Evolutionary conservation across 92 coral and sea anemone genomes (phyloP), one percentile per base, ranked within the genome.

Genomic region (Desmophyllum pertusum): DNA sequence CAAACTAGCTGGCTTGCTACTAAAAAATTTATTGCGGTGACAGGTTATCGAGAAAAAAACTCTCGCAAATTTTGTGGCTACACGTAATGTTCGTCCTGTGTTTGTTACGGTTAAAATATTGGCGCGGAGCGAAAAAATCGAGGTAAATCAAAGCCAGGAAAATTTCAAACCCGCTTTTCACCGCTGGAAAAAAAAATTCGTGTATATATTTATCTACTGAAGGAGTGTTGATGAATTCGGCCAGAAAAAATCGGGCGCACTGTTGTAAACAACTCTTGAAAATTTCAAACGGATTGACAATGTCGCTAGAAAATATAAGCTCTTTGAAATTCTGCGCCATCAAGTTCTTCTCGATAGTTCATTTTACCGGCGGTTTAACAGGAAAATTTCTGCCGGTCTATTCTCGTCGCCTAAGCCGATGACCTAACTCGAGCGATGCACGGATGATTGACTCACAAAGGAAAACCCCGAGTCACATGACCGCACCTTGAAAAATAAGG

Each of bases 11-110:
- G 41, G 35, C 33, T 21, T 53, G 77, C 29, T 42, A 46, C 51
- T 68, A 39, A 80, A 86, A 71, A 59, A 79, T 79, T 86, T 46
- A 81, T 61, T 46, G 30, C 41, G 51, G 45, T 69, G 40, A 68
- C 84, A 80, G 84, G 84, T 80, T 80, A 51, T 48, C n/a, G 35
- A 15, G 35, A 66, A 52, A 69, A 72, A 61, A 33, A 61, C 33
- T 63, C 83, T 80, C 33, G 84, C 75, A 39, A 65, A 19, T 46
- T 62, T 63, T 63, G 25, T 35, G 17, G 42, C 42, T 21, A 18
- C 1, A 65, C 25, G 29, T 21, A 37, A 33, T 8, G 35, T 33
- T 17, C 73, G 27, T 19, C 33, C 42, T 33, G 40, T 38, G 25
- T 67, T 67, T 19, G n/a, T 17, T 33, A 17, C 39, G 2, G 4